Evolutionary conservation across 1,140 invertebrate genomes (phyloP).

Genomic region (Ips nitidus): DNA sequence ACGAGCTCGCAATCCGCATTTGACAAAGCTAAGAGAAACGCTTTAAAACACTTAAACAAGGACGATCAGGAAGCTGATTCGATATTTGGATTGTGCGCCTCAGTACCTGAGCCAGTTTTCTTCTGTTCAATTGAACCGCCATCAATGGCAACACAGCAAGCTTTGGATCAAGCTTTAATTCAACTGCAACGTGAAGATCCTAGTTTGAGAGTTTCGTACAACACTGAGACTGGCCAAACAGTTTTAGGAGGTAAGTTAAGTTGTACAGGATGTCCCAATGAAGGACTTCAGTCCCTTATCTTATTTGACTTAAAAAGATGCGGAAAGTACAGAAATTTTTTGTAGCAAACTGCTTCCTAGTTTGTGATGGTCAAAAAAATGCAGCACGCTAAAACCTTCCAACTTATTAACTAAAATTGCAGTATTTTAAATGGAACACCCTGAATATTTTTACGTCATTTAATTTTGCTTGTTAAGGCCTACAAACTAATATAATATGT

Average conservation of each 20-base stretch:
- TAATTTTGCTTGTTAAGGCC: no score
- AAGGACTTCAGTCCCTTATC: no score
- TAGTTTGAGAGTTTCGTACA: slow-evolving; percentile 76
- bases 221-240: slow-evolving; percentile 82
- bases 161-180: slow-evolving; percentile 82
- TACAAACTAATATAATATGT: no score
- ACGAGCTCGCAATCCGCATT: slow-evolving; percentile 62
- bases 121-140: slow-evolving; percentile 96
- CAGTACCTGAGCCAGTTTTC: slow-evolving; percentile 90
- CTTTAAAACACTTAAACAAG: slow-evolving; percentile 51
- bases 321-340: no score
- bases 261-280: slow-evolving; percentile 39
- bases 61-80: slow-evolving; percentile 40
- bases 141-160: slow-evolving; percentile 70
- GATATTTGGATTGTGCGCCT: slow-evolving; percentile 51
- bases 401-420: no score
- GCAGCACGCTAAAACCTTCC: no score
- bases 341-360: no score
- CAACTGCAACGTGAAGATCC: slow-evolving; percentile 92
- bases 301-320: no score
- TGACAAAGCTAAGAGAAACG: slow-evolving; percentile 58
- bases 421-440: no score
- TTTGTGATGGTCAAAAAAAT: no score
- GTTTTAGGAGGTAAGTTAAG: slow-evolving; percentile 65
- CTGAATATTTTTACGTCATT: no score